Percentiles rank a stretch among this genome's conserved stretches.
Evolutionary conservation across 2,888 invertebrate genomes (phyloP).

Genomic region (Trachelus stipa): DNA sequence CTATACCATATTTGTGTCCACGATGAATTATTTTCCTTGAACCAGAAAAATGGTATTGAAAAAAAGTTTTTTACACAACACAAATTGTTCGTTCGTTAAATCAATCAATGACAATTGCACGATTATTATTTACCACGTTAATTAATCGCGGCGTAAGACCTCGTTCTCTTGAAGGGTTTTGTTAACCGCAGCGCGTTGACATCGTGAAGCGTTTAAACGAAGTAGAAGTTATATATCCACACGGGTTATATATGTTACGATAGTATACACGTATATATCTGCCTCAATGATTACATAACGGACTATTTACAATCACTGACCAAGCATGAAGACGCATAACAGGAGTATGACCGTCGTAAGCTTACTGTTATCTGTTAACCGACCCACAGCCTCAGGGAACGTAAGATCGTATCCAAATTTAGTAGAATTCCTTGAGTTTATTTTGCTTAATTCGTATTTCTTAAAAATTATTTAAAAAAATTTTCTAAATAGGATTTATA

Average conservation of each 20-base stretch:
- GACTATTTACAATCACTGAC: constrained; percentile 16
- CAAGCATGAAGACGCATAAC: constrained; percentile 24
- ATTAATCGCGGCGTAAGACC: not conserved
- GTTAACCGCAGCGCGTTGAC: not conserved
- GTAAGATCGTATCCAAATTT: constrained; percentile 9
- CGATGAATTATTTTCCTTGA: not conserved
- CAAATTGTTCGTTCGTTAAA: not conserved
- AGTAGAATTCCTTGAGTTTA: constrained; percentile 6
- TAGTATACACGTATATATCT: not conserved
- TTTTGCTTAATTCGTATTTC: not conserved
- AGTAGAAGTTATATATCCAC: not conserved
- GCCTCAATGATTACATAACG: constrained; percentile 21
- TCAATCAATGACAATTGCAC: not conserved
- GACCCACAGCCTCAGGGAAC: constrained; percentile 24
- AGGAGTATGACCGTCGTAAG: constrained; percentile 21
- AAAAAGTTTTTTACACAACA: not conserved
- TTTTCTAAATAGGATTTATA: too few relatives aligned
- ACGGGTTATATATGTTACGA: not conserved
- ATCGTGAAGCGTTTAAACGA: not conserved
- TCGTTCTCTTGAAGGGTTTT: not conserved
- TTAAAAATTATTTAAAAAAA: not conserved
- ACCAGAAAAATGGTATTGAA: not conserved
- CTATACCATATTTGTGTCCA: not conserved
- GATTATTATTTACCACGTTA: not conserved
- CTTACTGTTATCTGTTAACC: constrained; percentile 23